Evolutionary conservation across 2,888 invertebrate genomes (phyloP).

Genomic region (Dioctria linearis): DNA sequence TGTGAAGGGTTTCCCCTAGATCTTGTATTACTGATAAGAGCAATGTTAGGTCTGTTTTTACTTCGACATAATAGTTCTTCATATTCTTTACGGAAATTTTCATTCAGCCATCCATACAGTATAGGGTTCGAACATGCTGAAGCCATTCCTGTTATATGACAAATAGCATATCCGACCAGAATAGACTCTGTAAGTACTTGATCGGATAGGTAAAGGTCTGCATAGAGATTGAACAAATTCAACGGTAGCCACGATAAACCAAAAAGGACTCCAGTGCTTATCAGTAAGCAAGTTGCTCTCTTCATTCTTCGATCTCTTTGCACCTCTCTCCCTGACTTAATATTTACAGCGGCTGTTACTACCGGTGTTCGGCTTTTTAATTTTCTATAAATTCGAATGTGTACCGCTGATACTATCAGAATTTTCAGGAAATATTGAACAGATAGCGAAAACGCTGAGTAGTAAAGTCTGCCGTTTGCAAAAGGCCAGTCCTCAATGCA

Average conservation of each 20-base stretch:
- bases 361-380: conserved; percentile 77
- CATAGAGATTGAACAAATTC: conserved; percentile 87
- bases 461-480: conserved; percentile 81
- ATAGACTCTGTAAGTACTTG: conserved; percentile 71
- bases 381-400: conserved; percentile 86
- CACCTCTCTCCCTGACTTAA: conserved; percentile 66
- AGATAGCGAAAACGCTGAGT: conserved; percentile 86
- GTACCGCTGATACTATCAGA: conserved; percentile 83
- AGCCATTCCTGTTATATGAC: conserved; percentile 85
- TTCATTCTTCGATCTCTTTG: conserved; percentile 82
- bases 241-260: conserved; percentile 93
- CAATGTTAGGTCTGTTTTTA: conserved; percentile 69
- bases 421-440: conserved; percentile 90
- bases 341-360: conserved; percentile 64
- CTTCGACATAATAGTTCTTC: conserved; percentile 80
- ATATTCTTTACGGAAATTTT: conserved; percentile 93
- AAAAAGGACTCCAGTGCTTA: conserved; percentile 89
- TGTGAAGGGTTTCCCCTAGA: conserved; percentile 66
- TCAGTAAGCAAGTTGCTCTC: conserved; percentile 89
- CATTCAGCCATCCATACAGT: conserved; percentile 94
- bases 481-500: conserved; percentile 89
- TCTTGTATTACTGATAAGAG: conserved; percentile 68
- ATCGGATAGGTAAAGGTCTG: conserved; percentile 74
- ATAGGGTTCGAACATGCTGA: conserved; percentile 94
- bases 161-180: conserved; percentile 76